Base-by-base conservation (phyloP, 2,888 invertebrate genomes). In the Drosophila anceps region DNA sequence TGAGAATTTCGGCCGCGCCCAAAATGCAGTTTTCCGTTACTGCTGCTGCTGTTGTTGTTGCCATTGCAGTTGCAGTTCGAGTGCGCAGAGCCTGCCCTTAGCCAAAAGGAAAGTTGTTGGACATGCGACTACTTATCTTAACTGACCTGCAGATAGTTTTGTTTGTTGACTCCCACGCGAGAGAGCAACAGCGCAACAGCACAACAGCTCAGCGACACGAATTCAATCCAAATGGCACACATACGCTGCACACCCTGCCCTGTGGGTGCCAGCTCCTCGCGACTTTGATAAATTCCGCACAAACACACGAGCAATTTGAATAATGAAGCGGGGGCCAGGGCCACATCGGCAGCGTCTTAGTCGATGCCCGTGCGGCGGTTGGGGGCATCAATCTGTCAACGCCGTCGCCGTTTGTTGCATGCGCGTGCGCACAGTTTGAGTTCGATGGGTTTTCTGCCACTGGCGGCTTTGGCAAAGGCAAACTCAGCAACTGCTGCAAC, bases 391-490 rank as follows among this genome's bases (percentile, higher is more conserved):
- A 85, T 85, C 84, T 85, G 84, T 85, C 84, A 85, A 87, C 88
- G 88, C 85, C 83, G 82, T 84, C 87, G 86, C 86, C 86, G 79
- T 77, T 80, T 81, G 75, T 87, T 84, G 87, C 88, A 88, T 90
- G 91, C 90, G 82, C 84, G 83, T 87, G 88, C 89, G 84, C 91
- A 90, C 91, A 84, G 89, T 90, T 91, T 89, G 91, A 89, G 91
- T 84, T 90, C 91, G 89, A 91, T 91, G 90, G 87, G 91, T 81
- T 88, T 90, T 87, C 75, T 90, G 91, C 91, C 90, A 90, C 91
- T 88, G 91, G 73, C 76, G 83, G 83, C 79, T 71, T 71, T 70
- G 70, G 64, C 62, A 76, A 76, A 81, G 78, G 76, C 73, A 67
- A 69, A 81, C 46, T 54, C 48, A 43, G 33, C 54, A 50, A 46